These are phyloP conservation scores for Sesia bembeciformis DNA, from an alignment of 2,888 invertebrate genomes.

Conservation along the genomic window DNA sequence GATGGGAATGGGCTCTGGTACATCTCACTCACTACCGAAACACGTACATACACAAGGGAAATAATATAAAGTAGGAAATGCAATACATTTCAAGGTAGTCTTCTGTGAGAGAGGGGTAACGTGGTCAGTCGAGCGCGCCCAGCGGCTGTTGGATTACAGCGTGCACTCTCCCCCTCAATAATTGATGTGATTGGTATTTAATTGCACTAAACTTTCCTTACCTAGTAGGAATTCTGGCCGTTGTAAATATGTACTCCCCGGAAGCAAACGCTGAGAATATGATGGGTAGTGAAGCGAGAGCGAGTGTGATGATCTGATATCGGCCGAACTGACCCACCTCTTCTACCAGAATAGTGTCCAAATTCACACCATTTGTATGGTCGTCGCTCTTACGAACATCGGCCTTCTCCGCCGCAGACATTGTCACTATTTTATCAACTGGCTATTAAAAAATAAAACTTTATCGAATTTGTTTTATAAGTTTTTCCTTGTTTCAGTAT, in stretches of 20 bases:
- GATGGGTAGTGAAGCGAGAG: slow-evolving; percentile 49
- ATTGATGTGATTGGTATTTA: neutral
- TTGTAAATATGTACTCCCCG: slow-evolving; percentile 62
- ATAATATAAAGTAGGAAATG: too few relatives aligned
- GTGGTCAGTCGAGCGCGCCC: too few relatives aligned
- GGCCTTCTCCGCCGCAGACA: slow-evolving; percentile 30
- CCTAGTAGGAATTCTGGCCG: slow-evolving; percentile 56
- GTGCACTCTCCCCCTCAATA: too few relatives aligned
- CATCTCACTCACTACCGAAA: too few relatives aligned
- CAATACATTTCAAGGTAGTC: too few relatives aligned
- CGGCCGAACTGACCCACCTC: slow-evolving; percentile 59
- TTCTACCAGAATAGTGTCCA: slow-evolving; percentile 48
- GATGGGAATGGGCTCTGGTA: too few relatives aligned
- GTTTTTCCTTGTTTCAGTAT: too few relatives aligned
- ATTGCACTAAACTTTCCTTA: slow-evolving; percentile 9
- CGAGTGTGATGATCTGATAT: slow-evolving; percentile 49
- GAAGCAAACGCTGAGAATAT: slow-evolving; percentile 60
- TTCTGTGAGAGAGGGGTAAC: too few relatives aligned
- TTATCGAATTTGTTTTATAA: too few relatives aligned
- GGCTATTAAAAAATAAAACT: too few relatives aligned
- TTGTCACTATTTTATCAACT: slow-evolving; percentile 5
- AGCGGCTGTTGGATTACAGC: too few relatives aligned
- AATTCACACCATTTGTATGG: slow-evolving; percentile 25
- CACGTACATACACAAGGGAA: too few relatives aligned
- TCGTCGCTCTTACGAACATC: slow-evolving; percentile 5